A percentile compares a stretch with the other conserved stretches of the same genome.
phyloP scores from a whole-genome alignment of 2,113 vertebrate genomes.

The Serilophus lunatus region DNA sequence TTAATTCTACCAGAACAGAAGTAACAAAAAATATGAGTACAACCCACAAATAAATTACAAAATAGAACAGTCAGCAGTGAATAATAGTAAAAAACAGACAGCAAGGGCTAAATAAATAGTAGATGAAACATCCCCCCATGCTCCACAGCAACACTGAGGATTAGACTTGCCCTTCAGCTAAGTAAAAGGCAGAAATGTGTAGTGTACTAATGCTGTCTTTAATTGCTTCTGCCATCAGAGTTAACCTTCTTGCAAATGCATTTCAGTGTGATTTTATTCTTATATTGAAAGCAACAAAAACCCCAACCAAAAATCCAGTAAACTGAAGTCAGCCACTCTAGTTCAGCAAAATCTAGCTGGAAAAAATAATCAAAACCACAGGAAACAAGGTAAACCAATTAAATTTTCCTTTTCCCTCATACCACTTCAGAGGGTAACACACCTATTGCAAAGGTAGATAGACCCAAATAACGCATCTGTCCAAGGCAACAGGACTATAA shows the following conservation, averaged over 20 bases:
- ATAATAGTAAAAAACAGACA: neutral
- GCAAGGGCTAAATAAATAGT: neutral
- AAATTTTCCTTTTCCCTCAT: neutral
- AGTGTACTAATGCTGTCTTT: neutral
- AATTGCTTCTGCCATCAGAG: neutral
- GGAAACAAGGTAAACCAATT: accelerated
- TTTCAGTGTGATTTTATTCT: neutral
- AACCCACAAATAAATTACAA: neutral
- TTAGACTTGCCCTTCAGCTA: neutral
- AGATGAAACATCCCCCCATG: neutral
- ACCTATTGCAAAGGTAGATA: neutral
- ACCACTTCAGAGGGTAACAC: neutral
- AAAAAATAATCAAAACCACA: neutral
- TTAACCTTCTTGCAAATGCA: neutral
- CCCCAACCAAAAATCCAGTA: neutral
- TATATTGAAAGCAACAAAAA: neutral
- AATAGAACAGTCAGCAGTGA: neutral
- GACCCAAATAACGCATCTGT: neutral
- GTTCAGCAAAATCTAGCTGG: neutral
- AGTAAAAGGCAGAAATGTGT: neutral
- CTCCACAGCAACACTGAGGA: neutral
- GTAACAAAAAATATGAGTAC: neutral
- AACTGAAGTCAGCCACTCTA: neutral
- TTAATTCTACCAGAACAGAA: neutral
- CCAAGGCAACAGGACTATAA: neutral